phyloP scores from a whole-genome alignment of 2,797 vertebrate genomes.

The Lithobates sylvaticus region DNA sequence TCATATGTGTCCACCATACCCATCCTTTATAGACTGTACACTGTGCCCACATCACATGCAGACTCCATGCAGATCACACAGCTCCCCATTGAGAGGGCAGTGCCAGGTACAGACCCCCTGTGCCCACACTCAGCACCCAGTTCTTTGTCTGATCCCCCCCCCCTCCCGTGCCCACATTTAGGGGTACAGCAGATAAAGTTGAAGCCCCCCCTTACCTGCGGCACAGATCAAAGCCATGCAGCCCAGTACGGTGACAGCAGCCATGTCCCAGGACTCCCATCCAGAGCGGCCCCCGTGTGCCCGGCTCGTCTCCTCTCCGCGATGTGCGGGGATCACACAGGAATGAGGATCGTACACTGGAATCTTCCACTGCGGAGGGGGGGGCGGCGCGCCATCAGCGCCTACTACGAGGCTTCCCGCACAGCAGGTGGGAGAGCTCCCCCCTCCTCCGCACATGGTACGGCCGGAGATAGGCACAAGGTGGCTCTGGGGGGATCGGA shows the following conservation, averaged over 20 bases:
- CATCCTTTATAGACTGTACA: too few relatives aligned
- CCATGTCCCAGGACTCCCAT: constrained; percentile 72
- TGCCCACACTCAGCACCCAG: neutral
- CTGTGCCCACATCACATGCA: too few relatives aligned
- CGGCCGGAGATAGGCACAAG: neutral
- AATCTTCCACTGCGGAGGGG: constrained; percentile 60
- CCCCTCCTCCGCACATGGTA: neutral
- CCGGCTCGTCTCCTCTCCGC: constrained; percentile 38
- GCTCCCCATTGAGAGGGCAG: too few relatives aligned
- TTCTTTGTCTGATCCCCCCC: too few relatives aligned
- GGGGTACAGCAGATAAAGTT: constrained; percentile 34
- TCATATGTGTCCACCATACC: too few relatives aligned
- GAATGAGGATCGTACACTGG: constrained; percentile 57
- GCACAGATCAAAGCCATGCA: constrained; percentile 74
- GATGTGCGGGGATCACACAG: constrained; percentile 56
- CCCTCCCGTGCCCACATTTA: neutral
- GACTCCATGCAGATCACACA: too few relatives aligned
- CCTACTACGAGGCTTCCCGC: neutral
- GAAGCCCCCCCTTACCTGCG: constrained; percentile 70
- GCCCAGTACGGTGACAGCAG: constrained; percentile 67
- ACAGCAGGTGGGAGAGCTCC: neutral
- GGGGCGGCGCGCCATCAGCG: neutral
- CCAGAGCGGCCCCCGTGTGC: constrained; percentile 38
- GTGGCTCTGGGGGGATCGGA: neutral
- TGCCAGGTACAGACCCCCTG: neutral